Evolutionary conservation across 1,140 invertebrate species (phyloP).

Genomic region (Ruditapes philippinarum): DNA sequence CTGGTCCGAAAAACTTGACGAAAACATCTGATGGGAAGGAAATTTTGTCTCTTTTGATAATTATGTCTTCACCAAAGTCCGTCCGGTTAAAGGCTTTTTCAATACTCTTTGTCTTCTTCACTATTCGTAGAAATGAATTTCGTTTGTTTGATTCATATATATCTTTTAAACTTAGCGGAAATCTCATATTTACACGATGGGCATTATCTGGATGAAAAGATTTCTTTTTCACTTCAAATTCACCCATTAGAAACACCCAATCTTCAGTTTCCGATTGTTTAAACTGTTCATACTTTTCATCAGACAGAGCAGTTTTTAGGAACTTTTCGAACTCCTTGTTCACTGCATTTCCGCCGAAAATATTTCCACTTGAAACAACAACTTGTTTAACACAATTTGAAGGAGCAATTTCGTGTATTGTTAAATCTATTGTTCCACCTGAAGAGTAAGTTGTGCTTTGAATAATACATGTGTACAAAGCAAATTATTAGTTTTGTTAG

Average conservation of each 20-base stretch:
- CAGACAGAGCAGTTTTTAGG: neutral
- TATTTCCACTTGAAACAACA: neutral
- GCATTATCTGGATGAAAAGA: neutral
- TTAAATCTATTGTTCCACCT: neutral
- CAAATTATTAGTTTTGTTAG: too few species aligned
- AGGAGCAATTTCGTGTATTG: neutral
- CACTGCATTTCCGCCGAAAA: neutral
- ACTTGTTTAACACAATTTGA: neutral
- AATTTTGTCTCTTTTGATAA: neutral
- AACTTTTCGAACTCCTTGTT: neutral
- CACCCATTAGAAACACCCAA: neutral
- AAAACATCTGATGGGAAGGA: neutral
- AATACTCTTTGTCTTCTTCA: too few species aligned
- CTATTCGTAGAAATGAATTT: neutral
- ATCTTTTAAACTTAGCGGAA: neutral
- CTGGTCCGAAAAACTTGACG: neutral
- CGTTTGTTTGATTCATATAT: neutral
- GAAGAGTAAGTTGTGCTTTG: neutral
- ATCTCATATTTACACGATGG: neutral
- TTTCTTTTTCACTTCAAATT: slow-evolving; percentile 20
- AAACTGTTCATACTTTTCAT: neutral
- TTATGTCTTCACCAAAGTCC: neutral
- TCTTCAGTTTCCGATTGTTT: neutral
- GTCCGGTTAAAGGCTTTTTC: neutral
- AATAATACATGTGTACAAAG: too few species aligned